These are phyloP conservation scores for Odocoileus virginianus DNA, from an alignment of 2,113 vertebrate species.

Conservation along the genomic window DNA sequence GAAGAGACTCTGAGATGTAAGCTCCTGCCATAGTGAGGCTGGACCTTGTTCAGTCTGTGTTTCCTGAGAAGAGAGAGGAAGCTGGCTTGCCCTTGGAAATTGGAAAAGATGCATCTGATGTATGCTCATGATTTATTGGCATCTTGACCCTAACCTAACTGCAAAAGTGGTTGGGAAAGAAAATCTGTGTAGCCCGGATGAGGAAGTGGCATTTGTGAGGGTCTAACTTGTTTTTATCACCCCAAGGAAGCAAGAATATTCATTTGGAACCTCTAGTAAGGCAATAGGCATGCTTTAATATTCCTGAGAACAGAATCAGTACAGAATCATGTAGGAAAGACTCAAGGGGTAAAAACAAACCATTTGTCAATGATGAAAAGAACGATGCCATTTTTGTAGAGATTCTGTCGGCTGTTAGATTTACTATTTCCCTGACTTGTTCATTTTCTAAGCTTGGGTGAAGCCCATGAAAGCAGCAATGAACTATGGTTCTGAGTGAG, in stretches of 20 bases:
- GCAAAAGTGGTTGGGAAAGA: neutral
- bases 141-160: neutral
- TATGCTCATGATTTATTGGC: neutral
- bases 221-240: neutral
- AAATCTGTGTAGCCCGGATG: neutral
- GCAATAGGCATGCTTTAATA: neutral
- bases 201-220: neutral
- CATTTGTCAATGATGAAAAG: neutral
- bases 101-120: neutral
- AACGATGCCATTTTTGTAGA: neutral
- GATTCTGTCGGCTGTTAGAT: neutral
- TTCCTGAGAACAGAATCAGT: neutral
- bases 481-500: neutral
- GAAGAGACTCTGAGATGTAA: neutral
- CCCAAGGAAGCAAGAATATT: neutral
- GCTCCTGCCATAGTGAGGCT: neutral
- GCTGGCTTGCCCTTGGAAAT: neutral
- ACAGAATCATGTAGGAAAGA: neutral
- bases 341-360: neutral
- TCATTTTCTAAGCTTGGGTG: neutral
- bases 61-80: neutral
- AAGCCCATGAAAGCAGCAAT: neutral
- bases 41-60: neutral
- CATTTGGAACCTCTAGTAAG: neutral
- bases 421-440: neutral